Evolutionary conservation across 2,113 vertebrate species (phyloP), one percentile per base, ranked within the genome.

Genomic region (Campylomormyrus numenius): DNA sequence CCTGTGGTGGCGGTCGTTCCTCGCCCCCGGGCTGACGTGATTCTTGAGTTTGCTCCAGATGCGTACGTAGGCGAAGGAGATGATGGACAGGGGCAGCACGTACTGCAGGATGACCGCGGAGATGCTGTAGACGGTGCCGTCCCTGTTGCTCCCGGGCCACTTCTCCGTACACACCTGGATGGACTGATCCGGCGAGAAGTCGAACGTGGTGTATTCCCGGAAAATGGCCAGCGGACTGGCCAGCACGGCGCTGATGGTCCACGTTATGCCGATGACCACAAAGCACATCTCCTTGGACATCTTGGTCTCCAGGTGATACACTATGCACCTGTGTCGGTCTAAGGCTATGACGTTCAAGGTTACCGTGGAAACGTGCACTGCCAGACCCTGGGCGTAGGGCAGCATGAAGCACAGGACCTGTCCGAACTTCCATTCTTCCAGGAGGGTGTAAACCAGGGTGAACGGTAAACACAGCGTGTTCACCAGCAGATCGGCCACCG

Each of bases 221-320:
- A 99, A 99, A 92, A 99, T 98, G 90, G 98, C 98, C 90, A 99
- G 93, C 4, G 98, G 98, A 89, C 97, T 98, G 10, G 98, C 98
- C 27, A 99, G 93, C 17, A 98, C 92, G 0, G 98, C 98, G 24
- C 98, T 99, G 92, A 97, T 93, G 35, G 95, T 95, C 98, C 98
- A 99, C 21, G 97, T 97, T 88, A 97, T 46, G 0, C 96, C 97
- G 58, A 99, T 98, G 42, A 99, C 97, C 66, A 97, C 92, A 83
- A 97, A 97, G 92, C 97, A 98, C 93, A 97, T 97, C 0, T 94
- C 94, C 93, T 97, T 99, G 7, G 97, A 97, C 95, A 99, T 98
- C 93, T 97, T 97, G 92, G 97, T 98, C 92, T 99, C 98, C 91
- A 98, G 93, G 93, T 99, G 98, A 91, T 98, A 97, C 90, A 99